A percentile compares a stretch with the other conserved stretches of the same genome.
Evolutionary conservation across 2,888 invertebrate genomes (phyloP).

Genomic region (Eupeodes latifasciatus): DNA sequence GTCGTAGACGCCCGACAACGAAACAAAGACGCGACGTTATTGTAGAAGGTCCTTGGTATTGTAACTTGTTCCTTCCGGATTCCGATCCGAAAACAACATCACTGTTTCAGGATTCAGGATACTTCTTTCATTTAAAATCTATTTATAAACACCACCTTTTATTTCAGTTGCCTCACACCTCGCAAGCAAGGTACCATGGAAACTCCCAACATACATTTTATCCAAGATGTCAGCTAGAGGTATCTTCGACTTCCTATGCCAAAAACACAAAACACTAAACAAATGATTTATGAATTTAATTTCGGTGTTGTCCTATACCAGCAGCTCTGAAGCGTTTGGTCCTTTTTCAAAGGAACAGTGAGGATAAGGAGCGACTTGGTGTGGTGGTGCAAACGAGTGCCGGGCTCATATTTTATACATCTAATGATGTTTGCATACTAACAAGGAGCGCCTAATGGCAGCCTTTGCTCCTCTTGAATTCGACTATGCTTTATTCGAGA

Average conservation of each 20-base stretch:
- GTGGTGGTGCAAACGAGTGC: slow-evolving; percentile 18
- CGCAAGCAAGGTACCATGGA: neutral
- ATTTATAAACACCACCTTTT: slow-evolving; percentile 5
- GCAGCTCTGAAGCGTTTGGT: neutral
- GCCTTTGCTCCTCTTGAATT: slow-evolving; percentile 44
- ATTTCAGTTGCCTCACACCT: neutral
- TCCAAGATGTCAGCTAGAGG: slow-evolving; percentile 41
- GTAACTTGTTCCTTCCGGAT: slow-evolving; percentile 58
- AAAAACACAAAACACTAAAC: slow-evolving; percentile 66
- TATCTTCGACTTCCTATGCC: slow-evolving; percentile 66
- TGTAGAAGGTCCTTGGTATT: slow-evolving; percentile 13
- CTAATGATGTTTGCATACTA: slow-evolving; percentile 69
- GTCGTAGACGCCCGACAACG: neutral
- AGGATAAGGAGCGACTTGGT: no score
- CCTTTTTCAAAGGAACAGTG: neutral
- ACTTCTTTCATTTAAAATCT: slow-evolving; percentile 23
- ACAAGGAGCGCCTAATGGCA: slow-evolving; percentile 42
- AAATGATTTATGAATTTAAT: slow-evolving; percentile 76
- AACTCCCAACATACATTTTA: neutral
- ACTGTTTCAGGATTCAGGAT: slow-evolving; percentile 32
- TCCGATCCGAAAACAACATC: neutral
- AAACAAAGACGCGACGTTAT: neutral
- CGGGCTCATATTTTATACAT: slow-evolving; percentile 70
- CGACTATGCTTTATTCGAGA: slow-evolving; percentile 58
- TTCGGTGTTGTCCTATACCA: slow-evolving; percentile 52